Conservation (phyloP, 2,888 invertebrate genomes). For the Crioceris asparagi region DNA sequence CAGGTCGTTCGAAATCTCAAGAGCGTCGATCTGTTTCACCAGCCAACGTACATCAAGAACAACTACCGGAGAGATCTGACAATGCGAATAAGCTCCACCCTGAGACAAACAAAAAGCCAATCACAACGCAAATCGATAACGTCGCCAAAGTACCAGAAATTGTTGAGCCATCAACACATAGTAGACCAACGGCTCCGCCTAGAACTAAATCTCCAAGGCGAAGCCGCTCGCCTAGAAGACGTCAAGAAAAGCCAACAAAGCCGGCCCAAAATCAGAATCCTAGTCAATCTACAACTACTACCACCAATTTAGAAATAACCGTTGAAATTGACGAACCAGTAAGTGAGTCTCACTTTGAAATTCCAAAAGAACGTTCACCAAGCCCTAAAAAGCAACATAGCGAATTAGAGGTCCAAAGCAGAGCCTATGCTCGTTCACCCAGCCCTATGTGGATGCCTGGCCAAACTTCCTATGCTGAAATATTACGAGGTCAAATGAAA, state of each 20-base stretch:
- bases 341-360: no score
- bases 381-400: no score
- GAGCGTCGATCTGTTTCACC: constrained; percentile 22
- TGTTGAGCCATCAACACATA: no score
- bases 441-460: constrained; percentile 67
- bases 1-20: constrained; percentile 42
- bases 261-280: no score
- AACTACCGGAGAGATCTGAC: no score
- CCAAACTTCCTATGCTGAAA: constrained; percentile 68
- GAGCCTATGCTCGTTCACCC: constrained; percentile 44
- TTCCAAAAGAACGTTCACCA: background rate
- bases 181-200: constrained; percentile 11
- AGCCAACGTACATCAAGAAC: constrained; percentile 8
- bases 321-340: no score
- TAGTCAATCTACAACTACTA: no score
- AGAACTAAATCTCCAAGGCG: constrained; percentile 35
- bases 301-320: no score
- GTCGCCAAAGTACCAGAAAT: constrained; percentile 15
- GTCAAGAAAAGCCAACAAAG: background rate
- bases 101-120: constrained; percentile 18
- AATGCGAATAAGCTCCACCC: constrained; percentile 15
- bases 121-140: constrained; percentile 13
- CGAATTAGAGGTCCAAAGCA: constrained; percentile 10
- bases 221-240: constrained; percentile 43
- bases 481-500: constrained; percentile 51